Conservation (phyloP, 2,888 invertebrate genomes). For the Pandemis cinnamomeana region DNA sequence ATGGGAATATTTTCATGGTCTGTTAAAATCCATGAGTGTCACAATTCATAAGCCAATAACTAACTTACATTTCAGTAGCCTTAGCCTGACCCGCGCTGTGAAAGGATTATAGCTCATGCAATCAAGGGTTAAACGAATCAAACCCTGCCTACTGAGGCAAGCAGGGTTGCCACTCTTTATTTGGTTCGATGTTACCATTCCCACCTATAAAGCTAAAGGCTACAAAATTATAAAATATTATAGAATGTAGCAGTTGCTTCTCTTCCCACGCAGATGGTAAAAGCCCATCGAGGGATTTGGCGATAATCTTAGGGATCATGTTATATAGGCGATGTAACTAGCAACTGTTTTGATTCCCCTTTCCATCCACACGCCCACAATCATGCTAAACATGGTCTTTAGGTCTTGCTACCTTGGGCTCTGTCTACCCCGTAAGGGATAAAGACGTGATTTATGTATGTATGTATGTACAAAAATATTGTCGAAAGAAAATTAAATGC, state of each 20-base stretch:
- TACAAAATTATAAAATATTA: background rate
- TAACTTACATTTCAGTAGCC: slow-evolving; percentile 4
- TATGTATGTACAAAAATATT: background rate
- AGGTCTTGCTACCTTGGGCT: too few species aligned
- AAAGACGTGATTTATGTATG: too few species aligned
- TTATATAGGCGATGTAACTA: too few species aligned
- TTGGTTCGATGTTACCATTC: background rate
- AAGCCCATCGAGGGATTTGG: too few species aligned
- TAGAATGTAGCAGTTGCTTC: too few species aligned
- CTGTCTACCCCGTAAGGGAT: too few species aligned
- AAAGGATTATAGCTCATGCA: slow-evolving; percentile 41
- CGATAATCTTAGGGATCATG: too few species aligned
- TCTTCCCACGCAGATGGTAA: too few species aligned
- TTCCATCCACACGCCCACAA: too few species aligned
- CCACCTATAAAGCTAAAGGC: background rate
- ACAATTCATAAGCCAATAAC: background rate
- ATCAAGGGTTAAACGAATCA: slow-evolving; percentile 44
- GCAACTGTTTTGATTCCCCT: too few species aligned
- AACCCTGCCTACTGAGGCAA: slow-evolving; percentile 4
- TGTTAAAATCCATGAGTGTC: too few species aligned
- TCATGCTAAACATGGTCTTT: too few species aligned
- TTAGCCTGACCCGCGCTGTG: slow-evolving; percentile 8
- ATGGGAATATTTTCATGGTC: background rate
- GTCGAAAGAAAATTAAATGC: background rate
- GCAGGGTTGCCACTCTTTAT: slow-evolving; percentile 20